These are phyloP conservation scores for Drosophila malerkotliana DNA, from an alignment of 1,140 invertebrate genomes.

Conservation along the genomic window DNA sequence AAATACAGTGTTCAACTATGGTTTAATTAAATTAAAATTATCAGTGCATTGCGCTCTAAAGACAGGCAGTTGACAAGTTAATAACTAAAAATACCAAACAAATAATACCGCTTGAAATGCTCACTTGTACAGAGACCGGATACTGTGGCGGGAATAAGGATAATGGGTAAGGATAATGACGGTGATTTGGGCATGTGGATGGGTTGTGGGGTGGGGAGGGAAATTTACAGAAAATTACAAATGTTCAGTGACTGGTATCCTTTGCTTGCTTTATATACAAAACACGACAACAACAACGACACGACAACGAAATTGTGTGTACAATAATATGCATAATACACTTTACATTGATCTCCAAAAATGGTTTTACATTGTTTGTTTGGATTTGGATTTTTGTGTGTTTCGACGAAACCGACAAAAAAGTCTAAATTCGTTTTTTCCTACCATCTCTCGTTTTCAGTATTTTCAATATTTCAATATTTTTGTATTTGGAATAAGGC, in stretches of 20 bases:
- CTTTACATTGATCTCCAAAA: slow-evolving; percentile 52
- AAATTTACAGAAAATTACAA: slow-evolving; percentile 63
- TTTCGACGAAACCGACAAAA: slow-evolving; percentile 61
- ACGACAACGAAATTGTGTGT: slow-evolving; percentile 40
- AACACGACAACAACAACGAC: slow-evolving; percentile 49
- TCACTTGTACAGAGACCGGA: slow-evolving; percentile 36
- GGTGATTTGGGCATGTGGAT: neutral
- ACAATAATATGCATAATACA: slow-evolving; percentile 58
- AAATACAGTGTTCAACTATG: slow-evolving; percentile 59
- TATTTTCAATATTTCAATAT: slow-evolving; percentile 34
- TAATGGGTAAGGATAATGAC: neutral
- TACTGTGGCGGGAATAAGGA: neutral
- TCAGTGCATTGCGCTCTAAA: slow-evolving; percentile 80
- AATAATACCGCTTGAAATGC: slow-evolving; percentile 71
- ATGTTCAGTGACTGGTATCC: slow-evolving; percentile 53
- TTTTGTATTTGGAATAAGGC: slow-evolving; percentile 64
- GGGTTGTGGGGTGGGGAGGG: slow-evolving; percentile 1
- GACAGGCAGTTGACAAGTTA: slow-evolving; percentile 74
- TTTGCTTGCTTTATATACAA: slow-evolving; percentile 58
- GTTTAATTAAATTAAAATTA: slow-evolving; percentile 76
- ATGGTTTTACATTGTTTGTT: slow-evolving; percentile 29
- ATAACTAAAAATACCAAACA: slow-evolving; percentile 60
- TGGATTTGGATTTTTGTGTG: slow-evolving; percentile 36
- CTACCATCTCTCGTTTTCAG: slow-evolving; percentile 43
- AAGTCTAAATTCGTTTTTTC: slow-evolving; percentile 69